Conservation (phyloP, 2,888 invertebrate species). For the Cremastobaeus sp. region DNA sequence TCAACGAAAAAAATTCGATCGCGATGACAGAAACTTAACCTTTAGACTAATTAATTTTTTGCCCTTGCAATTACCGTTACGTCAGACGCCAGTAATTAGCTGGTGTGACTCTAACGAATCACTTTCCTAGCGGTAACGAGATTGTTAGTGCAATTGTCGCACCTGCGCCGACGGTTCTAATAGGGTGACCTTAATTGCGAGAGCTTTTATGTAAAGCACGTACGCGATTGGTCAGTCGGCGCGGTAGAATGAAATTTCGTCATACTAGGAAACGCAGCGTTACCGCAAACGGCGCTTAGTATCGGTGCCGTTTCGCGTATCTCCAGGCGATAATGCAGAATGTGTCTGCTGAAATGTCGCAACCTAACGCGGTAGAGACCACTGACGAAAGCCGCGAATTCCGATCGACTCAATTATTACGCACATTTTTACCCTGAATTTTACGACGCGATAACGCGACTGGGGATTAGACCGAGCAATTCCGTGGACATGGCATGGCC, state of each 20-base stretch:
- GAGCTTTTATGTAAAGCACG: conserved; percentile 55
- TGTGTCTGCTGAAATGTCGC: conserved; percentile 63
- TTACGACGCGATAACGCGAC: conserved; percentile 28
- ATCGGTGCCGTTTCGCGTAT: conserved; percentile 40
- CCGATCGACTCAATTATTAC: conserved; percentile 64
- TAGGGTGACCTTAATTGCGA: conserved; percentile 27
- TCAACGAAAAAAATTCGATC: no score
- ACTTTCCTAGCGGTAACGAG: conserved; percentile 50
- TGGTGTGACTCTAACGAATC: conserved; percentile 50
- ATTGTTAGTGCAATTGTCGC: conserved; percentile 49
- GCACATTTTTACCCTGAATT: conserved; percentile 58
- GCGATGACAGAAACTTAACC: no score
- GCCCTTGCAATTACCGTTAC: conserved; percentile 25
- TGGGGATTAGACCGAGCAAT: conserved; percentile 47
- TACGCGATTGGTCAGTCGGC: conserved; percentile 32
- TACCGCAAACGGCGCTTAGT: conserved; percentile 47
- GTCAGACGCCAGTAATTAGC: conserved; percentile 36
- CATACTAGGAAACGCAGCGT: conserved; percentile 67
- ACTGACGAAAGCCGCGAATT: conserved; percentile 64
- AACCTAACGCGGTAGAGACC: conserved; percentile 50
- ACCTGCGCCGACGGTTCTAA: conserved; percentile 36
- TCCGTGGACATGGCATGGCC: conserved; percentile 25
- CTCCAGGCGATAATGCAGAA: conserved; percentile 53
- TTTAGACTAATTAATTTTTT: conserved; percentile 44
- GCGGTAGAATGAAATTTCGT: conserved; percentile 62